phyloP scores from a whole-genome alignment of 2,888 invertebrate genomes.

The Eupithecia insigniata region DNA sequence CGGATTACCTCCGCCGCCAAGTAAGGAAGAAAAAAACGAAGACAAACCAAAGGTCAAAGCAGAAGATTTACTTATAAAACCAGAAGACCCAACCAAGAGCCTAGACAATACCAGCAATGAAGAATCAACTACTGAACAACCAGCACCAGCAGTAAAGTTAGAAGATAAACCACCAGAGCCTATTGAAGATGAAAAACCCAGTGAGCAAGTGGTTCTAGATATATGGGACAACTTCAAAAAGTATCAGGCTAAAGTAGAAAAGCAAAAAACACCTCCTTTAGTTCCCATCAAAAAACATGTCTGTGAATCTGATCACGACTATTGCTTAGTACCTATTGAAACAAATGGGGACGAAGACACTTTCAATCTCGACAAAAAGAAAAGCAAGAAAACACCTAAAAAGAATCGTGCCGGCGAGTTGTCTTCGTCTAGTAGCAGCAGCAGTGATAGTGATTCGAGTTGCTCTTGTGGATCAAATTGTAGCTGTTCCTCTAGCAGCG shows the following conservation, averaged over 20 bases:
- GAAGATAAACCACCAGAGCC: constrained; percentile 58
- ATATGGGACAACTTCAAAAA: constrained; percentile 91
- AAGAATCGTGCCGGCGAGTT: constrained; percentile 77
- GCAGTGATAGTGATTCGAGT: constrained; percentile 89
- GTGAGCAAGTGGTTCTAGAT: constrained; percentile 86
- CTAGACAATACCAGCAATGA: constrained; percentile 22
- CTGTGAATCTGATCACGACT: constrained; percentile 89
- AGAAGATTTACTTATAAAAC: constrained; percentile 33
- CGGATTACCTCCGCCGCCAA: constrained; percentile 58
- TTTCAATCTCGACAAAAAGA: constrained; percentile 73
- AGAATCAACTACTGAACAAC: constrained; percentile 18
- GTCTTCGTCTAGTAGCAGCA: constrained; percentile 90
- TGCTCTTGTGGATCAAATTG: constrained; percentile 94
- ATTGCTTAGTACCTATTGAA: constrained; percentile 84
- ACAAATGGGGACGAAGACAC: constrained; percentile 77
- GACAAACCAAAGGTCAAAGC: constrained; percentile 51
- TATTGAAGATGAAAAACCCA: constrained; percentile 78
- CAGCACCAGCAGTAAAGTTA: constrained; percentile 44
- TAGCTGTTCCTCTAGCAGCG: constrained; percentile 90
- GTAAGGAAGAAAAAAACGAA: constrained; percentile 57
- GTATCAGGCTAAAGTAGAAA: constrained; percentile 88
- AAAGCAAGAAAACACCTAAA: constrained; percentile 79
- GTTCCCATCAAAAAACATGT: constrained; percentile 83
- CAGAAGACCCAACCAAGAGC: constrained; percentile 43
- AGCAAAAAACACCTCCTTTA: constrained; percentile 77